A percentile compares a stretch with the other conserved stretches of the same genome.
phyloP scores from a whole-genome alignment of 2,888 invertebrate genomes.

The Cerastoderma edule region DNA sequence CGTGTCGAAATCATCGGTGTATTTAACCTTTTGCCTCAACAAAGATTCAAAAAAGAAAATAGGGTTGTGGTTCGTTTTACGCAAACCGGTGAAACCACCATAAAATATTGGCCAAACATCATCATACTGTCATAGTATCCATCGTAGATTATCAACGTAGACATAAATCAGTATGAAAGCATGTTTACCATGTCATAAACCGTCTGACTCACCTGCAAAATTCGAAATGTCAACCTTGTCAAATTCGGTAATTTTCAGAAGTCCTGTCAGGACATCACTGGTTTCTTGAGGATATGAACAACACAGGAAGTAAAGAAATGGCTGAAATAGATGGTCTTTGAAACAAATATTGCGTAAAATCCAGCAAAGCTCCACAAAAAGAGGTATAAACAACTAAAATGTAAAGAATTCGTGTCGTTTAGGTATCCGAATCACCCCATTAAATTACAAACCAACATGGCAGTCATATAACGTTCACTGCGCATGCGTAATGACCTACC shows the following conservation, averaged over 20 bases:
- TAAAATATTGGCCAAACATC: no score
- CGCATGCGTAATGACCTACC: conserved; percentile 70
- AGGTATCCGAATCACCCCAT: conserved; percentile 12
- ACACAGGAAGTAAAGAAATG: neutral
- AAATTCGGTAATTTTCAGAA: conserved; percentile 14
- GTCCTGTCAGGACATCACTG: conserved; percentile 18
- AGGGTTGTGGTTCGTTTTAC: no score
- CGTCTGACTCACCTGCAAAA: conserved; percentile 47
- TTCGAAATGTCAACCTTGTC: conserved; percentile 47
- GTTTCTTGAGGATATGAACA: neutral
- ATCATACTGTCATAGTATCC: no score
- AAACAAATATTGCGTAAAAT: neutral
- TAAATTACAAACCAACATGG: conserved; percentile 49
- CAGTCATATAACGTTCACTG: conserved; percentile 46
- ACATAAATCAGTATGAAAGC: no score
- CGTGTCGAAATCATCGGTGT: neutral
- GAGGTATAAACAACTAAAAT: neutral
- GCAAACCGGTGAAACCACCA: no score
- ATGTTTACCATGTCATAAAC: no score
- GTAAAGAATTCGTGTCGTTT: neutral
- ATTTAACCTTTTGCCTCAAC: neutral
- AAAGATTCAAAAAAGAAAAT: neutral
- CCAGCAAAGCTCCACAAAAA: neutral
- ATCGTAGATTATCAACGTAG: no score
- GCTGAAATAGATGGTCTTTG: neutral